Evolutionary conservation across 2,113 vertebrate species (phyloP).

Genomic region (Empidonax alnorum): DNA sequence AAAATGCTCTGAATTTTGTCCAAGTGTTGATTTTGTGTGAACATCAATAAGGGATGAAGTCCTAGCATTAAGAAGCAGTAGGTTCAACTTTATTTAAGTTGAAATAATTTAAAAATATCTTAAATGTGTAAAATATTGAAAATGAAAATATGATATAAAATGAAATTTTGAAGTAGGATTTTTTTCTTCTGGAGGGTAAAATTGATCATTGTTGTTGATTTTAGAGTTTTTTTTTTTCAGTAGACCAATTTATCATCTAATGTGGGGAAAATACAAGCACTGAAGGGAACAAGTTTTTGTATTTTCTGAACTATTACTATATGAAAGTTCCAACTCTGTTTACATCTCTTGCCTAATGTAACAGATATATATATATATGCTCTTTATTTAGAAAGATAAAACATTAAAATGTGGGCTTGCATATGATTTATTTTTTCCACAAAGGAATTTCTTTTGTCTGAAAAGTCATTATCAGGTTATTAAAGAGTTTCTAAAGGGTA

Average conservation of each 20-base stretch:
- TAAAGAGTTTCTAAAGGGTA: neutral
- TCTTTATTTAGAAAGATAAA: neutral
- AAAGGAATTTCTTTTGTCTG: neutral
- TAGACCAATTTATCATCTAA: neutral
- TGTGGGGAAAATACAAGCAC: neutral
- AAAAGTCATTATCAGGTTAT: neutral
- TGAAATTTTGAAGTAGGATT: neutral
- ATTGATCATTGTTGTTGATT: neutral
- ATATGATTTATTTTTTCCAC: neutral
- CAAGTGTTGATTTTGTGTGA: neutral
- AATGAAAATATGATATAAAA: neutral
- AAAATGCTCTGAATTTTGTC: neutral
- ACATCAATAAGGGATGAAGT: neutral
- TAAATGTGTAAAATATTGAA: neutral
- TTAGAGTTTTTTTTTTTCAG: neutral
- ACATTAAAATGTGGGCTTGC: neutral
- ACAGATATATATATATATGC: neutral
- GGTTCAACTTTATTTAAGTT: neutral
- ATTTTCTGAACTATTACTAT: neutral
- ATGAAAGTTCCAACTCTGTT: neutral
- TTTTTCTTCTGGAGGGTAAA: neutral
- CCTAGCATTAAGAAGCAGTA: neutral
- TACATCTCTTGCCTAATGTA: neutral
- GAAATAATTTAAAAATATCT: neutral
- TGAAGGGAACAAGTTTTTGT: neutral